Base-by-base conservation (phyloP, 2,797 vertebrate genomes). In the Chrosomus eos region DNA sequence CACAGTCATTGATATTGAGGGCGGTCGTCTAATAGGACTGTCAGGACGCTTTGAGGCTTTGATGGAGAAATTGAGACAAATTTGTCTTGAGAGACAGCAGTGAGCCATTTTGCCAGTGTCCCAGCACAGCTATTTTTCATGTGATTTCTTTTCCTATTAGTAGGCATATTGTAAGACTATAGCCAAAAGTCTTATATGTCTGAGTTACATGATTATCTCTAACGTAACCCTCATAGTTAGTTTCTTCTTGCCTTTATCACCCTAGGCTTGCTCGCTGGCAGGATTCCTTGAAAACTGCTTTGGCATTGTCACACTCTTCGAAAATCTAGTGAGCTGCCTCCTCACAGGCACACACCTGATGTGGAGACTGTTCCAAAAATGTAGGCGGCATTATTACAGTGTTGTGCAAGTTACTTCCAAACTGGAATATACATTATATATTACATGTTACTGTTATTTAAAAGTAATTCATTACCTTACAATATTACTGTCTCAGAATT, bases 41-140 rank as follows among this genome's bases (percentile, higher is more conserved):
- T 88, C 87, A 88, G 86, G 86, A 91, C 86, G 83, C 92, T 90
- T 87, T 72, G 91, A 86, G 88, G 88, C 90, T 93, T 92, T 92
- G 91, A 93, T 92, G 85, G 88, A 85, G 58, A 93, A 93, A 95
- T 94, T 92, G 93, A 95, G 93, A 94, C 90, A 93, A 93, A 95
- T 94, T 80, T 88, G 55, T 60, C 53, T 36, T 73, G 38, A 82
- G 80, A 82, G 80, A 73, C 70, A 82, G 38, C 70, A 62, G 40
- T 33, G 21, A 64, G 70, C 18, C 53, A 26, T 81, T 72, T 81
- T 60, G 51, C 26, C 26, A 55, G 33, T 72, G 53, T 72, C 51
- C 18, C 36, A 72, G 80, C 28, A 64, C 21, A 36, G 43, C 71
- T 75, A 48, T 62, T 7, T 51, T 48, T 33, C 55, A n/a, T 67